Evolutionary conservation across 2,113 vertebrate species (phyloP), one percentile per base, ranked within the genome.

Genomic region (Malurus cyaneus): DNA sequence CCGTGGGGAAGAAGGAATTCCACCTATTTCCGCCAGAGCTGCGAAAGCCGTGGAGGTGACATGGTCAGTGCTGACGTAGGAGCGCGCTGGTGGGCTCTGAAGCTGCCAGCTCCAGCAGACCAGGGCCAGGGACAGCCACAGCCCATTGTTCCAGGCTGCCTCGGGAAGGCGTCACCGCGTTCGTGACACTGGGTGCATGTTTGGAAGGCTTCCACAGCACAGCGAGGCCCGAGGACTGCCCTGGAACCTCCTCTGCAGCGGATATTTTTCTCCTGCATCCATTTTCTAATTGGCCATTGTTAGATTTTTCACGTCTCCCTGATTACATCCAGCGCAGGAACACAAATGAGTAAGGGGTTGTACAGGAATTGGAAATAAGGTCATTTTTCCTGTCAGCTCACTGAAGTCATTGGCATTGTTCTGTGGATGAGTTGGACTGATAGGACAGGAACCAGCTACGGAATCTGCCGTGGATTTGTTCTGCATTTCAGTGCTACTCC

Each of bases 311-410:
- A 86, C 0, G 0, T 93, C 56, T 88, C 76, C 49, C 57, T 66
- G 88, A 91, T 80, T 93, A 78, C 67, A 74, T 56, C 79, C 90
- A 86, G 44, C 8, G 25, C 49, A 81, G 61, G 65, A 86, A 74
- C 64, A 78, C 86, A 84, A 89, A 82, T 3, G 54, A 88, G 88
- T 73, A 76, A 93, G 71, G 64, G 16, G 61, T 89, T 81, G 65
- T 89, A 76, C 49, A 69, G 93, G 93, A 93, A 95, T 81, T 91
- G 91, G 93, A 93, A 93, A 95, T 86, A 94, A 81, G 65, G 62
- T 93, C 66, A 91, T 95, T 95, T 80, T 94, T 96, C 92, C 89
- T 91, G 86, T 80, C 80, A 94, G 2, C 36, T 91, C 56, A 29
- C 56, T 92, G 78, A 62, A 95, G 87, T 83, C 80, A 77, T 23